Percentiles rank a stretch among this genome's conserved stretches.
phyloP scores from a whole-genome alignment of 2,888 invertebrate species.

The Dasypolia templi region DNA sequence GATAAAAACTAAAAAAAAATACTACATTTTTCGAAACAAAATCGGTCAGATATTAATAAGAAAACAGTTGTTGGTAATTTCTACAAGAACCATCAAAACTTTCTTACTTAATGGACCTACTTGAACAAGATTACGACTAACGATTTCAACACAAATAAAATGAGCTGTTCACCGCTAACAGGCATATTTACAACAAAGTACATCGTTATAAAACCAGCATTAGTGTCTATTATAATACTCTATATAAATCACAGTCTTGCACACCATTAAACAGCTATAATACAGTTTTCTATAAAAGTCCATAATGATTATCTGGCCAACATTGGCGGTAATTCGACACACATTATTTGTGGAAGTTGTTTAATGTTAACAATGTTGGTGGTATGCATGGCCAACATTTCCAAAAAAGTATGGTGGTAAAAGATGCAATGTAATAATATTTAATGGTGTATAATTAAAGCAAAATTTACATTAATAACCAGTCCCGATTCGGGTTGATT shows the following conservation, averaged over 20 bases:
- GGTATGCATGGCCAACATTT: neutral
- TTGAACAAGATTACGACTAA: slow-evolving; percentile 10
- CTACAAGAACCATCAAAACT: neutral
- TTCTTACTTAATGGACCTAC: slow-evolving; percentile 24
- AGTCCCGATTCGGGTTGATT: slow-evolving; percentile 32
- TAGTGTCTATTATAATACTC: slow-evolving; percentile 26
- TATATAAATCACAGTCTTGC: slow-evolving; percentile 40
- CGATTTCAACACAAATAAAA: slow-evolving; percentile 36
- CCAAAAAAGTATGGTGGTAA: neutral
- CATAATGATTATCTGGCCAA: slow-evolving; percentile 8
- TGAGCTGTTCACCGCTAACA: slow-evolving; percentile 28
- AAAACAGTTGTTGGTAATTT: neutral
- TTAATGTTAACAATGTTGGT: neutral
- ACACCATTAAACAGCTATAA: slow-evolving; percentile 29
- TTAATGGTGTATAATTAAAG: slow-evolving; percentile 58
- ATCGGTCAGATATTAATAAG: neutral
- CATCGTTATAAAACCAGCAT: slow-evolving; percentile 32
- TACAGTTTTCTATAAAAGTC: slow-evolving; percentile 35
- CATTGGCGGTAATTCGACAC: neutral
- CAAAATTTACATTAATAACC: slow-evolving; percentile 33
- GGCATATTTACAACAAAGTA: slow-evolving; percentile 37
- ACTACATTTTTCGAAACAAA: neutral
- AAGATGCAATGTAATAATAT: slow-evolving; percentile 34
- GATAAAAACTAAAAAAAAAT: neutral
- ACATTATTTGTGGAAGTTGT: neutral